Conservation (phyloP, 2,113 vertebrate species). For the Poecilia latipinna region DNA sequence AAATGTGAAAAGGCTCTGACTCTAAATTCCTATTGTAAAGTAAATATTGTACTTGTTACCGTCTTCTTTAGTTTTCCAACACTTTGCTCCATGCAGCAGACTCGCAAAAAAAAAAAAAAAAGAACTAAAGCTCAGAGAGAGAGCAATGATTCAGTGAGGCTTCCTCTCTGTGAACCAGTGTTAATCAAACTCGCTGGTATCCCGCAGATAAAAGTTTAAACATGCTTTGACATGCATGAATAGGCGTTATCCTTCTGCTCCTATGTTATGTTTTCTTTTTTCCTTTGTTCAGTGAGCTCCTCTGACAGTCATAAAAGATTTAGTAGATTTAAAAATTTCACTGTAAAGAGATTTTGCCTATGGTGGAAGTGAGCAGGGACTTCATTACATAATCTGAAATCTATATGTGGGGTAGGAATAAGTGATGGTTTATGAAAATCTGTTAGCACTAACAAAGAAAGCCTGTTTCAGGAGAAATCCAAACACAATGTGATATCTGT, state of each 20-base stretch:
- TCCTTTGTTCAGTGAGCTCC: conserved; percentile 7
- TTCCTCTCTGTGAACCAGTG: conserved; percentile 39
- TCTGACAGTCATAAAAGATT: conserved; percentile 16
- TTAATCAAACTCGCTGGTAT: conserved; percentile 59
- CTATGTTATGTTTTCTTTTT: conserved; percentile 12
- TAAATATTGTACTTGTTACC: background rate
- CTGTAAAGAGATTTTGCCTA: conserved; percentile 15
- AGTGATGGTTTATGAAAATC: conserved; percentile 21
- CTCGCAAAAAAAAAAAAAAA: background rate
- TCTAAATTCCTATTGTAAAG: background rate
- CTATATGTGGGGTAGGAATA: conserved; percentile 38
- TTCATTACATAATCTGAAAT: conserved; percentile 42
- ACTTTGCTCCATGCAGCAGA: background rate
- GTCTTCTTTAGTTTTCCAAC: too few species aligned
- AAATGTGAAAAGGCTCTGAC: background rate
- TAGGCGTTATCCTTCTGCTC: conserved; percentile 46
- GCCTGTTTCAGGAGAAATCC: background rate
- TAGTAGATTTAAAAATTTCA: background rate
- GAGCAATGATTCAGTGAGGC: conserved; percentile 44
- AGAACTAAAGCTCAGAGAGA: conserved; percentile 20
- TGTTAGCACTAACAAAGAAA: background rate
- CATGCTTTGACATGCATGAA: conserved; percentile 72
- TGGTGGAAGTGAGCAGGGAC: conserved; percentile 23
- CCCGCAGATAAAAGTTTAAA: conserved; percentile 68
- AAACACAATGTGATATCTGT: background rate